Conservation (phyloP, 2,797 vertebrate genomes). For the Sebastes iracundus region DNA sequence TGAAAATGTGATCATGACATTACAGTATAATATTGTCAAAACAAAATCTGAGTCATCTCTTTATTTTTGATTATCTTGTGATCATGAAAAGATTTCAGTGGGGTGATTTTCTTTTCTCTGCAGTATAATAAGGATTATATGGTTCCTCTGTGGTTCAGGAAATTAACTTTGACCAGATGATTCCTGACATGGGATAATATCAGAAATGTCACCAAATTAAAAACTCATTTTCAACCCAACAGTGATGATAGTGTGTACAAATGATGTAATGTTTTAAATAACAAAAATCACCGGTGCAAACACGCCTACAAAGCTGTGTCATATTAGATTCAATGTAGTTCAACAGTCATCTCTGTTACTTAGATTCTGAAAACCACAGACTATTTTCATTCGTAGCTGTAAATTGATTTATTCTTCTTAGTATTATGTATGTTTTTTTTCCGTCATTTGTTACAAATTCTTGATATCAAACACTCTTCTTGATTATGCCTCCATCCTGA, state of each 20-base stretch:
- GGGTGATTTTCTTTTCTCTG: background rate
- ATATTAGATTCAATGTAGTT: background rate
- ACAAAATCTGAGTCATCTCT: background rate
- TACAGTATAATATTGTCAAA: constrained; percentile 19
- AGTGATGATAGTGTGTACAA: background rate
- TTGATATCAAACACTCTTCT: too few species aligned
- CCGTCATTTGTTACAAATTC: too few species aligned
- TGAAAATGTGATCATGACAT: constrained; percentile 8
- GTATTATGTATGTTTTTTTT: too few species aligned
- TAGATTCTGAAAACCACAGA: too few species aligned
- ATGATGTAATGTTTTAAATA: too few species aligned
- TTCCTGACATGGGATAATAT: background rate
- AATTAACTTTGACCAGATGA: too few species aligned
- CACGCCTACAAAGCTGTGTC: background rate
- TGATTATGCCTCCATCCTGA: too few species aligned
- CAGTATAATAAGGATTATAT: background rate
- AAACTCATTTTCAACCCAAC: background rate
- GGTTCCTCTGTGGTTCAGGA: background rate
- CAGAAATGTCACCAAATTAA: background rate
- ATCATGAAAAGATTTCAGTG: background rate
- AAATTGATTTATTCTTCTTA: too few species aligned
- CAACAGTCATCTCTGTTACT: background rate
- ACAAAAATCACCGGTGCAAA: background rate
- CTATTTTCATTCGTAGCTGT: too few species aligned
- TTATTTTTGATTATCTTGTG: background rate